phyloP scores from a whole-genome alignment of 2,113 vertebrate species.

The Hippocampus guttulatus region DNA sequence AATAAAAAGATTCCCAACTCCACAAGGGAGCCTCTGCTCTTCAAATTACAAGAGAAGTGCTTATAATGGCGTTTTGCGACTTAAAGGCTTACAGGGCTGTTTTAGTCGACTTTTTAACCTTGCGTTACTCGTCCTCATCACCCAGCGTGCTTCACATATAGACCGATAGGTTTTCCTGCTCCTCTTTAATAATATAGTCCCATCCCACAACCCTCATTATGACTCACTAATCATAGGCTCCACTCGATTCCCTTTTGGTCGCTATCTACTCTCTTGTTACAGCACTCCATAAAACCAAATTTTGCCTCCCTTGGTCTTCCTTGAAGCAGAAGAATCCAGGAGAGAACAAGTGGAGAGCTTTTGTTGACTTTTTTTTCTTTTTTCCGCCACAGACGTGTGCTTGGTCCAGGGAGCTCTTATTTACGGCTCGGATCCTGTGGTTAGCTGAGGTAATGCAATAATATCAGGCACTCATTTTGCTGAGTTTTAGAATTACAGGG shows the following conservation, averaged over 20 bases:
- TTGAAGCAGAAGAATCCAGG: slow-evolving; percentile 42
- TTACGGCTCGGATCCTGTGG: slow-evolving; percentile 63
- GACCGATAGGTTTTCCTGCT: slow-evolving; percentile 41
- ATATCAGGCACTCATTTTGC: slow-evolving; percentile 52
- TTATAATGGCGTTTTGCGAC: slow-evolving; percentile 10
- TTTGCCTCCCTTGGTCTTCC: slow-evolving; percentile 35
- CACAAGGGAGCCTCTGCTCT: slow-evolving; percentile 16
- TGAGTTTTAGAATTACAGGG: slow-evolving; percentile 55
- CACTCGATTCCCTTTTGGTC: slow-evolving; percentile 55
- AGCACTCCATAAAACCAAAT: slow-evolving; percentile 27
- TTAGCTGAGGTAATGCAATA: slow-evolving; percentile 69
- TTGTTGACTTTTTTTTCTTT: slow-evolving; percentile 64
- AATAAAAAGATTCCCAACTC: slow-evolving; percentile 19
- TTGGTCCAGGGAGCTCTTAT: slow-evolving; percentile 69
- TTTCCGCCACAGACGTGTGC: slow-evolving; percentile 38
- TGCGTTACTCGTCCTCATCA: slow-evolving; percentile 17
- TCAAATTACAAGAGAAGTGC: slow-evolving; percentile 18
- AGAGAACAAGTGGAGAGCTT: slow-evolving; percentile 55
- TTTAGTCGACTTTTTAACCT: slow-evolving; percentile 16
- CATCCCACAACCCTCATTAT: slow-evolving; percentile 55
- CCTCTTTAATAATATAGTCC: slow-evolving; percentile 64
- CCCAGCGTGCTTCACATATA: slow-evolving; percentile 40
- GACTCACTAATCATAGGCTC: slow-evolving; percentile 67
- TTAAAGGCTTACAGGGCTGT: slow-evolving; percentile 2
- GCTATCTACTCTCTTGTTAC: slow-evolving; percentile 19